A percentile compares a stretch with the other conserved stretches of the same genome.
These are phyloP conservation scores for Rhodophaea formosa DNA, from an alignment of 2,888 invertebrate genomes.

Conservation along the genomic window DNA sequence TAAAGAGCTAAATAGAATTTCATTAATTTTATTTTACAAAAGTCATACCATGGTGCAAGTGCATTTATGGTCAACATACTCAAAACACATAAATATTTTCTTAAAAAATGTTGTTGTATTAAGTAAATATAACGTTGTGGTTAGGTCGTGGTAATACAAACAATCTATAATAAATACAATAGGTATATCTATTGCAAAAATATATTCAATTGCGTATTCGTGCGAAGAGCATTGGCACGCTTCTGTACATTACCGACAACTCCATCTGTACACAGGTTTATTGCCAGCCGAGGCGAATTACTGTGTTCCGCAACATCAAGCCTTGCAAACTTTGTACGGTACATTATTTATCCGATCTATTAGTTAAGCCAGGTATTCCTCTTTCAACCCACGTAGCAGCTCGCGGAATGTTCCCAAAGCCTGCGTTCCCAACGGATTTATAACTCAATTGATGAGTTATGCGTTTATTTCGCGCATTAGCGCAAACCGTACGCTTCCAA, in stretches of 20 bases:
- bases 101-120: neutral
- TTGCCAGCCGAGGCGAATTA: conserved; percentile 42
- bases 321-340: conserved; percentile 34
- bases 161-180: neutral
- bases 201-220: conserved; percentile 3
- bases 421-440: conserved; percentile 50
- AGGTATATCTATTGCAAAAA: neutral
- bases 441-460: conserved; percentile 69
- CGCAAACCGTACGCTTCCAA: conserved; percentile 66
- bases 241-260: conserved; percentile 45
- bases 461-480: conserved; percentile 62
- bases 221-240: conserved; percentile 32
- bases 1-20: too few species aligned
- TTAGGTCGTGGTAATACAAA: neutral
- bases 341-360: conserved; percentile 27
- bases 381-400: conserved; percentile 45
- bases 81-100: too few species aligned
- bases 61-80: too few species aligned
- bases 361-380: conserved; percentile 37
- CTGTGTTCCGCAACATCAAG: conserved; percentile 42
- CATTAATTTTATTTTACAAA: too few species aligned
- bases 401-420: conserved; percentile 30
- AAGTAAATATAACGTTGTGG: too few species aligned
- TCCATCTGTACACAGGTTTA: conserved; percentile 28
- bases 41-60: too few species aligned